Evolutionary conservation across 2,797 vertebrate species (phyloP), one percentile per base, ranked within the genome.

Genomic region (Simalia tracyae): DNA sequence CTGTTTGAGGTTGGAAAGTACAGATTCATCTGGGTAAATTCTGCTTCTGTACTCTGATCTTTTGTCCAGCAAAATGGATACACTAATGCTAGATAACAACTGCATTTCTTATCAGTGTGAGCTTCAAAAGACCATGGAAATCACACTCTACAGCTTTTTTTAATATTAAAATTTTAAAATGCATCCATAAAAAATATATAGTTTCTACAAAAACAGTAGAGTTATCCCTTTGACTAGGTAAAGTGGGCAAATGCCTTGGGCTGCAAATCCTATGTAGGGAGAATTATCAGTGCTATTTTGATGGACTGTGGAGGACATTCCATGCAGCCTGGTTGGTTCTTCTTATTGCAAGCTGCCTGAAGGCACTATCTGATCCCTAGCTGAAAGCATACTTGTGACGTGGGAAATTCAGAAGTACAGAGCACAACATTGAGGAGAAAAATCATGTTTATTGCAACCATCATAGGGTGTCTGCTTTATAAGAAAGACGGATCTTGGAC

Each of bases 61-160:
- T 95, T 94, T 93, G 89, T 95, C 93, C 94, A 91, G 93, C 31
- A 63, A 91, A 93, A 96, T 95, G 95, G 94, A 92, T 94, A 92
- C 92, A 81, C 61, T 68, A 93, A 90, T 93, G 85, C 14, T 86
- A 92, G 93, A 92, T 95, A 95, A 95, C 10, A 5, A 90, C 56
- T 76, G 72, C 10, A 17, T 91, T 95, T 92, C 76, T 93, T 84
- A 93, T 94, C 89, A 66, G 89, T 84, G 36, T 90, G 92, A 92
- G 93, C 96, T 94, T 96, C 97, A 94, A 94, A 95, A 94, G 86
- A 94, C 22, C 0, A 22, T 9, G 17, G 93, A 94, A 92, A 89
- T 50, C 89, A 91, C 68, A 94, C 84, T 90, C 66, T 84, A 91
- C 84, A 96, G 81, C 60, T 0, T 2, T n/a, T 92, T 95, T 89